These are phyloP conservation scores for Coptotermes formosanus DNA, from an alignment of 1,140 invertebrate genomes.

Conservation along the genomic window DNA sequence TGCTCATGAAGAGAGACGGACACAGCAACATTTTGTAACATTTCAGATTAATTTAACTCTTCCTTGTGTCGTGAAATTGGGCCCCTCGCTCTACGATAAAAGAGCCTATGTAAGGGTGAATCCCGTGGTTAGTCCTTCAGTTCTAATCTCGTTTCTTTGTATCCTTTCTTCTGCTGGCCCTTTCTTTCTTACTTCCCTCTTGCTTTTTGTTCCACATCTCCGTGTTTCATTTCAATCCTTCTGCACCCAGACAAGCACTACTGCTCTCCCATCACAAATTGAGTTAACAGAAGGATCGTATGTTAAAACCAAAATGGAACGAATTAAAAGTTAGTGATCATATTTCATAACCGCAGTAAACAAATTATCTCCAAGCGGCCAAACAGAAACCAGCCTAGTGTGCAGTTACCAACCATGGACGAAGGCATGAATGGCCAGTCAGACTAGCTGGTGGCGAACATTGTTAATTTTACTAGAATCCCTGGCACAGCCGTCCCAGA, in stretches of 20 bases:
- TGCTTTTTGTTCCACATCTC: not conserved
- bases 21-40: too few relatives aligned
- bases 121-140: too few relatives aligned
- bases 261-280: not conserved
- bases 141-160: too few relatives aligned
- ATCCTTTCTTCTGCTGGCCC: not conserved
- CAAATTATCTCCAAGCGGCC: not conserved
- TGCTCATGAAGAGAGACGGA: too few relatives aligned
- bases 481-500: too few relatives aligned
- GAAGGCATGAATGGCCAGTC: not conserved
- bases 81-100: too few relatives aligned
- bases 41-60: too few relatives aligned
- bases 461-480: too few relatives aligned
- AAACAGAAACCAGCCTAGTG: not conserved
- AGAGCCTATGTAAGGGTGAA: too few relatives aligned
- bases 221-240: not conserved
- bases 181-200: not conserved
- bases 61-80: too few relatives aligned
- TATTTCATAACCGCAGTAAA: not conserved
- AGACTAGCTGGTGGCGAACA: too few relatives aligned
- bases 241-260: not conserved
- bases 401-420: not conserved
- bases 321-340: not conserved
- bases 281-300: not conserved
- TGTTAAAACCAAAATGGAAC: not conserved